Conservation (phyloP, 2,797 vertebrate species). For the Sebastes iracundus region DNA sequence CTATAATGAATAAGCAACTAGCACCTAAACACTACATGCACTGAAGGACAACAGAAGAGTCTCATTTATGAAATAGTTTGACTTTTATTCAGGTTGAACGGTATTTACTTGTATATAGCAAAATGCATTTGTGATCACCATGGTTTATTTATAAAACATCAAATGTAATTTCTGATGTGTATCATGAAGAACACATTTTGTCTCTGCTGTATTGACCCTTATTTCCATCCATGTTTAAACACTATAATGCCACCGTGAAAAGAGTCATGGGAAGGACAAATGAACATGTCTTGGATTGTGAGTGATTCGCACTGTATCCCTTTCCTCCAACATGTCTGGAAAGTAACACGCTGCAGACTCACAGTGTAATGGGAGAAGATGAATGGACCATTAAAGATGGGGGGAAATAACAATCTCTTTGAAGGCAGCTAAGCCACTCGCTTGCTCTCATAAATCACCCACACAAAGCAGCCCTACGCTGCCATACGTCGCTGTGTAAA, state of each 20-base stretch:
- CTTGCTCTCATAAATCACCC: slow-evolving; percentile 53
- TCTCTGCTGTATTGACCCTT: background rate
- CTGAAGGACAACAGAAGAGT: background rate
- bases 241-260: slow-evolving; percentile 5
- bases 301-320: slow-evolving; percentile 40
- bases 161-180: background rate
- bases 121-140: background rate
- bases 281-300: slow-evolving; percentile 34
- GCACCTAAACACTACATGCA: background rate
- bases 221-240: background rate
- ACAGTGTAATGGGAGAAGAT: slow-evolving; percentile 44
- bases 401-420: slow-evolving; percentile 34
- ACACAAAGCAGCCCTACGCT: slow-evolving; percentile 27
- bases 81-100: background rate
- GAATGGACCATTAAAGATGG: slow-evolving; percentile 37
- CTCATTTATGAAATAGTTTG: background rate
- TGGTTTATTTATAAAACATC: background rate
- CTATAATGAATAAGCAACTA: background rate
- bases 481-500: slow-evolving; percentile 16
- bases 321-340: slow-evolving; percentile 17
- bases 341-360: slow-evolving; percentile 5
- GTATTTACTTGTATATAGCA: background rate
- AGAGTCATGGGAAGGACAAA: slow-evolving; percentile 12
- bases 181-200: background rate
- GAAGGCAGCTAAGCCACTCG: slow-evolving; percentile 27